Percentiles rank a stretch among this genome's conserved stretches.
Evolutionary conservation across 1,140 invertebrate genomes (phyloP).

Genomic region (Sycophaga agraensis): DNA sequence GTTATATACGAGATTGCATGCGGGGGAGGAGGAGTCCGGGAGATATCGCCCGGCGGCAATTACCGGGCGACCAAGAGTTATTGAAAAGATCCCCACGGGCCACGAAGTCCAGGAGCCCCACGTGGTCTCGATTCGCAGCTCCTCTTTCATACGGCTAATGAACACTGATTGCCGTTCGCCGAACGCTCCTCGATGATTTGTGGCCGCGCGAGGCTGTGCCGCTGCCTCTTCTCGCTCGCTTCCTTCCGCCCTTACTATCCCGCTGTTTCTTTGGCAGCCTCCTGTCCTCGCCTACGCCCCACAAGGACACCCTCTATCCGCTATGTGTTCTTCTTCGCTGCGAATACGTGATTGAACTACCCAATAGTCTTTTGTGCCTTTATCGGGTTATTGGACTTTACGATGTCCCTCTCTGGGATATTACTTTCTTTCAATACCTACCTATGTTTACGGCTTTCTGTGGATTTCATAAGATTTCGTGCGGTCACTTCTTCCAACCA

Average conservation of each 20-base stretch:
- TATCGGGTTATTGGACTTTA: slow-evolving; percentile 30
- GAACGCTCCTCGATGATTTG: slow-evolving; percentile 48
- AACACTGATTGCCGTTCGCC: slow-evolving; percentile 55
- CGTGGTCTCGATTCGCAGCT: slow-evolving; percentile 40
- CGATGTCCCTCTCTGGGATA: slow-evolving; percentile 21
- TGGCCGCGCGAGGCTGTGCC: slow-evolving; percentile 17
- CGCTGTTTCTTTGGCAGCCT: too few species aligned
- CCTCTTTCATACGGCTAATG: slow-evolving; percentile 46
- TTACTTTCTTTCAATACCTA: slow-evolving; percentile 32
- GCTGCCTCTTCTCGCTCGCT: not conserved
- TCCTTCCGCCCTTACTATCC: not conserved
- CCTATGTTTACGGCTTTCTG: slow-evolving; percentile 26
- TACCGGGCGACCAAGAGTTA: slow-evolving; percentile 55
- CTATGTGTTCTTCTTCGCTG: slow-evolving; percentile 2
- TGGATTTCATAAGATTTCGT: slow-evolving; percentile 25
- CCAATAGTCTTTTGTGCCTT: not conserved
- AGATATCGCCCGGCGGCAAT: slow-evolving; percentile 54
- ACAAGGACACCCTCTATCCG: not conserved
- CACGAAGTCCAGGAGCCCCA: slow-evolving; percentile 3
- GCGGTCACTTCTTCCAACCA: slow-evolving; percentile 1
- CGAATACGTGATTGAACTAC: slow-evolving; percentile 29
- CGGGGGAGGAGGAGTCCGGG: slow-evolving; percentile 1
- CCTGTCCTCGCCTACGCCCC: not conserved
- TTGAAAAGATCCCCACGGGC: slow-evolving; percentile 55
- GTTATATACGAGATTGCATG: slow-evolving; percentile 56